Conservation (phyloP, 2,888 invertebrate genomes). For the Rotaria socialis region DNA sequence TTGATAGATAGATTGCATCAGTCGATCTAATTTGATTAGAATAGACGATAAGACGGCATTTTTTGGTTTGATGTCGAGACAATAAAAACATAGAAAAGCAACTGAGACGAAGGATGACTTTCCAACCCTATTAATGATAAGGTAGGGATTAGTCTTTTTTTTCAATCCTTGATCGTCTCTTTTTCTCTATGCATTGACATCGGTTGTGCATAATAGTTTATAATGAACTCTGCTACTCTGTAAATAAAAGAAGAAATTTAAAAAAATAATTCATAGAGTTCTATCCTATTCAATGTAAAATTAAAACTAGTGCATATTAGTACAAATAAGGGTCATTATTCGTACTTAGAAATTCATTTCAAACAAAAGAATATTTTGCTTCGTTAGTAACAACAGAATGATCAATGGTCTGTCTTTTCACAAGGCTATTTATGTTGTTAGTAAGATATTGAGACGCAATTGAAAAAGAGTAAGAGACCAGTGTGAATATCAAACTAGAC, state of each 20-base stretch:
- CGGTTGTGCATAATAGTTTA: background rate
- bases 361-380: no score
- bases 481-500: no score
- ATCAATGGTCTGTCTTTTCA: no score
- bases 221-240: background rate
- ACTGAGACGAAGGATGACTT: background rate
- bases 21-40: background rate
- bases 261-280: background rate
- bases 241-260: background rate
- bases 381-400: no score
- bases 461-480: no score
- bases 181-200: background rate
- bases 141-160: background rate
- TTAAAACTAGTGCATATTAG: background rate
- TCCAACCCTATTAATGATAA: background rate
- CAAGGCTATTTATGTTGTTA: background rate
- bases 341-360: no score
- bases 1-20: conserved; percentile 1
- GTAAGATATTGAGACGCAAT: no score
- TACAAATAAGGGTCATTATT: no score
- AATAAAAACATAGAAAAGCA: background rate
- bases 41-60: background rate
- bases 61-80: background rate
- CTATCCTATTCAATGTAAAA: background rate
- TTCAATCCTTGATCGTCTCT: background rate